Evolutionary conservation across 2,113 vertebrate species (phyloP), one percentile per base, ranked within the genome.

Genomic region (Micromys minutus): DNA sequence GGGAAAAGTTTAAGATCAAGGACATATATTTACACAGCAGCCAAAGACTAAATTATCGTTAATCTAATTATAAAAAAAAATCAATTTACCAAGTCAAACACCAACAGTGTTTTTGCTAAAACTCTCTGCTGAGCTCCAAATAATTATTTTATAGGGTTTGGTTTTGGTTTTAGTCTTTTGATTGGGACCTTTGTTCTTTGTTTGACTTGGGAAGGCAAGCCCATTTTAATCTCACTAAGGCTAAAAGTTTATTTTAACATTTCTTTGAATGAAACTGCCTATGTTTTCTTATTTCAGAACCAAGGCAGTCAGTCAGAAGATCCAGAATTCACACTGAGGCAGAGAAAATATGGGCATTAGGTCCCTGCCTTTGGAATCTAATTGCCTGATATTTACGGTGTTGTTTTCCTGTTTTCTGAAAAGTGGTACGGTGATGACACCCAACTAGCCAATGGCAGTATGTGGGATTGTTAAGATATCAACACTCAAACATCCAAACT

Each of bases 261-360:
- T 42, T 90, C n/a, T 74, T 86, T 63, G 17, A 69, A 81, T 65
- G 11, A 1, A 24, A 55, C 17, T 76, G 12, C 39, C 34, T 88
- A 5, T 74, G 81, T 11, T 93, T 97, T n/a, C 55, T 88, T 86
- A 91, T 7, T 79, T 93, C 31, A 75, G 19, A 63, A 91, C 76
- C 13, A 85, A 59, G 71, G 13, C 24, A 91, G 2, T 89, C 89
- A 69, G 50, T 72, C 26, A 11, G 65, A 3, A 77, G n/a, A 88
- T 36, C 71, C 31, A 67, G 8, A 92, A 86, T 67, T n/a, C 57
- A 89, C 12, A 65, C 10, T n/a, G 59, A 92, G 94, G 80, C 85
- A 79, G 0, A 22, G 7, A 74, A 11, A 31, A 65, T 29, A 12
- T 71, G 55, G 75, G 42, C 69, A 57, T 71, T 85, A 80, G 72